Percentiles rank a stretch among this genome's conserved stretches.
Evolutionary conservation across 2,113 vertebrate genomes (phyloP).

Genomic region (Syngnathus floridae): DNA sequence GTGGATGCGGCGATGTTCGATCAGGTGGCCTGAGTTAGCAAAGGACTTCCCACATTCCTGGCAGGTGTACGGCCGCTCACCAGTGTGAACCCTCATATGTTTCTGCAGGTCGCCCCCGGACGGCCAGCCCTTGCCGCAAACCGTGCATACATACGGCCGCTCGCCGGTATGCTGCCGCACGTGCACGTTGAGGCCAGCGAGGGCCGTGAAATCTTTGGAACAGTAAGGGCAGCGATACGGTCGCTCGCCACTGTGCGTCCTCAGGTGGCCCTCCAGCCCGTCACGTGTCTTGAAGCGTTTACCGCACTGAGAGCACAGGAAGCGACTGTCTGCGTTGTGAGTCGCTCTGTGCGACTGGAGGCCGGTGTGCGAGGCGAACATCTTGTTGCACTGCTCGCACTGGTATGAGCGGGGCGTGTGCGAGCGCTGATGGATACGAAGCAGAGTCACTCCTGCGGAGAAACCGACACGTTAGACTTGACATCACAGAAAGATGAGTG

Average conservation of each 20-base stretch:
- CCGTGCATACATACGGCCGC: constrained; percentile 64
- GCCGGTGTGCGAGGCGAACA: constrained; percentile 48
- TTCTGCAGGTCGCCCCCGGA: constrained; percentile 66
- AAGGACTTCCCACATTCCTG: constrained; percentile 64
- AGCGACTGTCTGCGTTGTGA: constrained; percentile 57
- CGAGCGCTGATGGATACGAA: constrained; percentile 66
- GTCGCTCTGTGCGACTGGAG: constrained; percentile 50
- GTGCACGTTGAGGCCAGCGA: constrained; percentile 67
- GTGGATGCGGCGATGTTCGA: constrained; percentile 63
- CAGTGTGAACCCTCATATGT: constrained; percentile 66
- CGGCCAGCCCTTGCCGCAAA: constrained; percentile 66
- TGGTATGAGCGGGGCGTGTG: constrained; percentile 53
- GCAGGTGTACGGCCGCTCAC: constrained; percentile 63
- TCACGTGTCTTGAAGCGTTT: constrained; percentile 64
- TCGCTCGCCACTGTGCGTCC: constrained; percentile 60
- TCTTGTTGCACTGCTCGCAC: constrained; percentile 63
- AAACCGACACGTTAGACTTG: too few relatives aligned
- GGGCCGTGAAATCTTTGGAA: constrained; percentile 61
- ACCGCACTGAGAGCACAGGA: constrained; percentile 66
- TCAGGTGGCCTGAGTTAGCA: constrained; percentile 67
- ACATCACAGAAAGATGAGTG: not conserved
- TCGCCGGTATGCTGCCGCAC: constrained; percentile 68
- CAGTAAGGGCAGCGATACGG: constrained; percentile 66
- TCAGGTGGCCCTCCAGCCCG: constrained; percentile 63
- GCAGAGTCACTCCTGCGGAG: constrained; percentile 51